Evolutionary conservation across 2,888 invertebrate species (phyloP).

Genomic region (Acheta domesticus): DNA sequence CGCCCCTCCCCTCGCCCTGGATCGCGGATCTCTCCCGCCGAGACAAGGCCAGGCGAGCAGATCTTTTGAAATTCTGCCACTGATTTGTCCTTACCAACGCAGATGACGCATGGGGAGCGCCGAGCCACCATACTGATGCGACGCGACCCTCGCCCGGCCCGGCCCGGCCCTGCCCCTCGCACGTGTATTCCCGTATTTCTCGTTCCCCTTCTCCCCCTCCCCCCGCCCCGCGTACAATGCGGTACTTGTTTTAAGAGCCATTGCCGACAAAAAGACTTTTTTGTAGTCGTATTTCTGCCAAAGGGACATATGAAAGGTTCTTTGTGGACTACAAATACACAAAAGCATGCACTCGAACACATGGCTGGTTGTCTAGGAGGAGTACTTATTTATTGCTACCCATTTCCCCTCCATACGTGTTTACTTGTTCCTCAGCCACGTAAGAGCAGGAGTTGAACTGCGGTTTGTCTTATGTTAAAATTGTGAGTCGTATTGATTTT

Average conservation of each 20-base stretch:
- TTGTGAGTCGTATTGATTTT: background rate
- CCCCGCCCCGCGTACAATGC: background rate
- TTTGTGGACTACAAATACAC: background rate
- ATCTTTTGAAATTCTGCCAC: background rate
- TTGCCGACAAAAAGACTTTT: slow-evolving; percentile 3
- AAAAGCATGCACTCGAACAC: background rate
- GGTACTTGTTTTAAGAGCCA: slow-evolving; percentile 3
- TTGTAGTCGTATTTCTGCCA: slow-evolving; percentile 18
- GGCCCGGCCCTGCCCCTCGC: background rate
- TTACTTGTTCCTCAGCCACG: background rate
- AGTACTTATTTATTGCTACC: slow-evolving; percentile 18
- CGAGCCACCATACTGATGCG: background rate
- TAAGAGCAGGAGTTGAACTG: background rate
- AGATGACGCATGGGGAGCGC: background rate
- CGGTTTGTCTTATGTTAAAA: background rate
- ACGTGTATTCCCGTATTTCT: background rate
- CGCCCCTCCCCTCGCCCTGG: too few species aligned
- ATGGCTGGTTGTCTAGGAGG: slow-evolving; percentile 2
- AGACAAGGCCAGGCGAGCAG: background rate
- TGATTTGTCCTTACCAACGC: background rate
- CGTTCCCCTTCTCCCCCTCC: background rate
- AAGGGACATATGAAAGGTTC: slow-evolving; percentile 1
- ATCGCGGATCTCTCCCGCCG: too few species aligned
- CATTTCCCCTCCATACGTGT: slow-evolving; percentile 4
- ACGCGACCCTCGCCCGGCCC: background rate